Conservation (phyloP, 2,113 vertebrate genomes). For the Ibidorhyncha struthersii region DNA sequence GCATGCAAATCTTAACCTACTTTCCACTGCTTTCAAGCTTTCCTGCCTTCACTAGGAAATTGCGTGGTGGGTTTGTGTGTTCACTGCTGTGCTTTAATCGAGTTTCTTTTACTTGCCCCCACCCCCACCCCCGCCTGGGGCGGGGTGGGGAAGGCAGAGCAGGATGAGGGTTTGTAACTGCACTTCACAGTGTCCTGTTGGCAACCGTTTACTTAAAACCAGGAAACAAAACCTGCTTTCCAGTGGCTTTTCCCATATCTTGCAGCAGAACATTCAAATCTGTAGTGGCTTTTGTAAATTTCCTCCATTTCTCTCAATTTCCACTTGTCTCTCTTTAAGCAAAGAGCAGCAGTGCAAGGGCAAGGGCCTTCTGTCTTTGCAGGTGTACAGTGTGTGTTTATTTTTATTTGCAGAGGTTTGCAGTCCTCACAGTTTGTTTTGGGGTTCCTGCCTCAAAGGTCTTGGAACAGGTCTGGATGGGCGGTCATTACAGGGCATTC, state of each 20-base stretch:
- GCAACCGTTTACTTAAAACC: neutral
- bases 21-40: neutral
- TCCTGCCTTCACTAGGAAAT: neutral
- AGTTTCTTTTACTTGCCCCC: neutral
- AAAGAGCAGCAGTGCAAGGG: neutral
- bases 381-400: neutral
- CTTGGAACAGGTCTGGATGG: no score
- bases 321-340: neutral
- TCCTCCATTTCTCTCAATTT: neutral
- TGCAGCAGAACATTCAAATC: neutral
- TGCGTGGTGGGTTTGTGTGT: fast-evolving
- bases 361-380: neutral
- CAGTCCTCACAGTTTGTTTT: neutral
- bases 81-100: neutral
- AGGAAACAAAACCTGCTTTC: neutral
- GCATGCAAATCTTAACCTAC: neutral
- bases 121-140: no score
- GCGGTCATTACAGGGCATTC: no score
- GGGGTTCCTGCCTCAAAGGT: neutral
- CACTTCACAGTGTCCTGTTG: neutral
- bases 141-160: no score
- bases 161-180: neutral
- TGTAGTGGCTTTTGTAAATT: neutral
- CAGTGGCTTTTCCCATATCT: neutral
- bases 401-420: neutral